Evolutionary conservation across 2,797 vertebrate species (phyloP).

Genomic region (Streptopelia turtur): DNA sequence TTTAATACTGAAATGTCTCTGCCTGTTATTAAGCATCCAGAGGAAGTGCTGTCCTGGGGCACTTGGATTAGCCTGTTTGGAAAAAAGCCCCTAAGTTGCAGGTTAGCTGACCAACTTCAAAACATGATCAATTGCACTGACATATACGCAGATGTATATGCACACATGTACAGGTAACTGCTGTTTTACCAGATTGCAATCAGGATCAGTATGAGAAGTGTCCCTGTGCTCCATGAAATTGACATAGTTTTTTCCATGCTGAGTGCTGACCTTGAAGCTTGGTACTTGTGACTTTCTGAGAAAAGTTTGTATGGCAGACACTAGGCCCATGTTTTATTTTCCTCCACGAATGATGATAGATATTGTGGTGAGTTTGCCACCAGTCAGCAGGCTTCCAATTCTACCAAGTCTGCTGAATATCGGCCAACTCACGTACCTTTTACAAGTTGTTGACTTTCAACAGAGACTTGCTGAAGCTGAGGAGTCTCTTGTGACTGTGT

Average conservation of each 20-base stretch:
- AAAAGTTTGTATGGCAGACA: background rate
- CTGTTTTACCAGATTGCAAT: background rate
- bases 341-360: background rate
- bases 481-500: background rate
- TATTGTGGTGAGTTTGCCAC: background rate
- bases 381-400: background rate
- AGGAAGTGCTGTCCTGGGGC: background rate
- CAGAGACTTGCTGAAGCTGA: background rate
- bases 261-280: background rate
- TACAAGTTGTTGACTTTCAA: conserved; percentile 11
- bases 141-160: no score
- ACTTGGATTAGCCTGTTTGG: background rate
- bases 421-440: conserved; percentile 28
- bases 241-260: background rate
- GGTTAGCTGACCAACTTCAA: background rate
- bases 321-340: background rate
- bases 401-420: background rate
- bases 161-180: background rate
- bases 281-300: background rate
- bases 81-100: background rate
- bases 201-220: background rate
- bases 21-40: background rate
- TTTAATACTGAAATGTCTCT: background rate
- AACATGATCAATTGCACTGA: fast-evolving
- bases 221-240: background rate